A percentile compares a stretch with the other conserved stretches of the same genome.
These are phyloP conservation scores for Macrobrachium nipponense DNA, from an alignment of 1,140 invertebrate species.

Conservation along the genomic window DNA sequence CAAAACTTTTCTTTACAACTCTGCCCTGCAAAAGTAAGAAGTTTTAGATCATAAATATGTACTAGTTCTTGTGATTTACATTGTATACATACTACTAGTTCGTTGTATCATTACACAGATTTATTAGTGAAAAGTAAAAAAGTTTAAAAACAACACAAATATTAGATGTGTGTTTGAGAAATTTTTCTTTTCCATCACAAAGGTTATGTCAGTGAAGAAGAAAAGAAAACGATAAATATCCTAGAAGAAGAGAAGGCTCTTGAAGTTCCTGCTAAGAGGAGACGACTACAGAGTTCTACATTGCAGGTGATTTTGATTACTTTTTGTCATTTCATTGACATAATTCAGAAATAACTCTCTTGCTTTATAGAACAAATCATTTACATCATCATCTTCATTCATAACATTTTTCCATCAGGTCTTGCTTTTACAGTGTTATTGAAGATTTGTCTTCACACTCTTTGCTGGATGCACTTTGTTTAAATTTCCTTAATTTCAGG, in stretches of 20 bases:
- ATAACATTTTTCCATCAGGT: not conserved
- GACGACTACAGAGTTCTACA: conserved; percentile 54
- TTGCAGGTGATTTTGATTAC: conserved; percentile 42
- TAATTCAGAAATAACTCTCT: not conserved
- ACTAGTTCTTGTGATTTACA: not conserved
- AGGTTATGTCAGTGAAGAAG: conserved; percentile 64
- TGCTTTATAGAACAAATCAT: not conserved
- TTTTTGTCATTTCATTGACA: not conserved
- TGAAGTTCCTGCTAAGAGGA: conserved; percentile 58
- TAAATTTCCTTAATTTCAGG: too few species aligned
- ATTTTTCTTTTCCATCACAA: not conserved
- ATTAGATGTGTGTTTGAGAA: not conserved
- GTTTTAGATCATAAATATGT: too few species aligned
- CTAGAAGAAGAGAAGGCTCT: conserved; percentile 63
- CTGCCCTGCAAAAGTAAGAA: too few species aligned
- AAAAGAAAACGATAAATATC: conserved; percentile 65
- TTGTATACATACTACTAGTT: conserved; percentile 5
- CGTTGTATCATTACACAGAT: too few species aligned
- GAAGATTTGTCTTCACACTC: too few species aligned
- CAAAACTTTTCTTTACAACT: too few species aligned
- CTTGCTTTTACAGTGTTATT: not conserved
- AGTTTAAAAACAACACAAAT: too few species aligned
- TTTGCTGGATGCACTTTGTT: too few species aligned
- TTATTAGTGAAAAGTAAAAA: too few species aligned
- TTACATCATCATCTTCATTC: too few species aligned